Base-by-base conservation (phyloP, 2,888 invertebrate genomes). In the Esperia sulphurella region DNA sequence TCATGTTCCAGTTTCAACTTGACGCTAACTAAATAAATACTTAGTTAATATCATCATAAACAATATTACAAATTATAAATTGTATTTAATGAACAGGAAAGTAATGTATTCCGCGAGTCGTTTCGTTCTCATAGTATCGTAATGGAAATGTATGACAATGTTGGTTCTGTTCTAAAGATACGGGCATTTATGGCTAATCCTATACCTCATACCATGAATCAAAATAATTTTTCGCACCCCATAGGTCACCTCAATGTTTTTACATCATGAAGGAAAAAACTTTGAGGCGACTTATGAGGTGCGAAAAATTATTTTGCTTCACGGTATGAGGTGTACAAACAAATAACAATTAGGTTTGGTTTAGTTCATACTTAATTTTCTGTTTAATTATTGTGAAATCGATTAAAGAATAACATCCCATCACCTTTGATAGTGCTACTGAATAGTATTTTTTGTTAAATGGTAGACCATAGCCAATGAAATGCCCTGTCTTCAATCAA, bases 1-100 rank as follows among this genome's bases (percentile, higher is more conserved):
- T 45, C 8, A 30, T 46, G 13, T 46, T 35, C 33, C 57, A 57
- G 55, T 59, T 57, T 54, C 53, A 50, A 51, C 40, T 50, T 54
- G 56, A 72, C 58, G 68, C 77, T 81, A 81, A 68, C 74, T 79
- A 83, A 85, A 85, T 85, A 85, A 85, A 85, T 85, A 85, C 83
- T 84, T 84, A 80, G 63, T 72, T 75, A 81, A 81, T 79, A 83
- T 79, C 82, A 78, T 79, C 81, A n/a, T n/a, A 74, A 76, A 52
- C 33, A 72, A 75, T 68, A 64, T 77, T 79, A 78, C 67, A 79
- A 75, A 74, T 74, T 72, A 71, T 74, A 14, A 46, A 45, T 39
- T 33, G 37, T 40, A 59, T 58, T 61, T 59, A 62, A 56, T 58
- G 54, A 58, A 63, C 55, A 66, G 58, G 58, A 60, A 59, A 61